These are phyloP conservation scores for Addax nasomaculatus DNA, from an alignment of 2,113 vertebrate species.

Conservation along the genomic window DNA sequence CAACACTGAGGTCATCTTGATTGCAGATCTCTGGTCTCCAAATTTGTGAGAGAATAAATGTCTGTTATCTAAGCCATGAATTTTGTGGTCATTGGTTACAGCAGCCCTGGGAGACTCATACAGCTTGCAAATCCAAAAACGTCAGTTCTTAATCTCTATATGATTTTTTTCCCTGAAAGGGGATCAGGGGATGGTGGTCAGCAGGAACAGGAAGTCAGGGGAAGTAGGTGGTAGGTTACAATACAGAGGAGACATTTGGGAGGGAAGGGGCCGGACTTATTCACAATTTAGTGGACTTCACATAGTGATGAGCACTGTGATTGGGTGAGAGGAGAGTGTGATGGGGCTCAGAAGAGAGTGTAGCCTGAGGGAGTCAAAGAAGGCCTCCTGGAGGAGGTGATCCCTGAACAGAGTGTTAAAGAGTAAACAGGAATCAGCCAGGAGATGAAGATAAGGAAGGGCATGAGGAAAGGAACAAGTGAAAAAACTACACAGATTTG, in stretches of 20 bases:
- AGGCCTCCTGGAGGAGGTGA: not conserved
- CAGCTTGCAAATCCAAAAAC: not conserved
- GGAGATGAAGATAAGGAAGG: not conserved
- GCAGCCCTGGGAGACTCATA: not conserved
- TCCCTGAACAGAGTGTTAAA: not conserved
- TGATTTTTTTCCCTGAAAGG: not conserved
- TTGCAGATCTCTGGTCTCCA: not conserved
- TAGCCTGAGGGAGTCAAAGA: not conserved
- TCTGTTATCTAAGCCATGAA: not conserved
- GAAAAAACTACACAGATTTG: not conserved
- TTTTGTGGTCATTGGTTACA: not conserved
- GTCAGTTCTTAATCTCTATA: not conserved
- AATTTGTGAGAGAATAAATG: not conserved
- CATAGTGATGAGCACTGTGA: not conserved
- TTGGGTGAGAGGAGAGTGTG: not conserved
- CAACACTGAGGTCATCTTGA: not conserved
- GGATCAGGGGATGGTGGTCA: not conserved
- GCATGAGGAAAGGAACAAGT: not conserved
- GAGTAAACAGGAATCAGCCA: not conserved
- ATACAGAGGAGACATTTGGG: not conserved
- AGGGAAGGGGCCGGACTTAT: rapidly evolving
- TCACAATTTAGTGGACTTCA: not conserved
- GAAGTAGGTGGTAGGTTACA: not conserved
- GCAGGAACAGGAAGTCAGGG: not conserved
- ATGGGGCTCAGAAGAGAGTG: not conserved